phyloP scores from a whole-genome alignment of 1,140 invertebrate species.

The Rhyacophila brunnea region DNA sequence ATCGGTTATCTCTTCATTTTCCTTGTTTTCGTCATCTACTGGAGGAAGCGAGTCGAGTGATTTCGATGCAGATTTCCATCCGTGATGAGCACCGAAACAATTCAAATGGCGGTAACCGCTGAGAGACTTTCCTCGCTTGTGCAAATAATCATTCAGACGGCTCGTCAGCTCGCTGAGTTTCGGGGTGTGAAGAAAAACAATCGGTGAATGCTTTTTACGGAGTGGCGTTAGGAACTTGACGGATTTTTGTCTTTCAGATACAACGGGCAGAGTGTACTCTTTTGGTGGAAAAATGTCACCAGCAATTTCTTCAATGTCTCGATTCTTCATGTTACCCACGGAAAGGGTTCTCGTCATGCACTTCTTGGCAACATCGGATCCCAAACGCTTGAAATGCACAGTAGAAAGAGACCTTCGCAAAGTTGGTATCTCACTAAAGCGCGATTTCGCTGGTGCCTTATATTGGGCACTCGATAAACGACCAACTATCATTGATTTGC shows the following conservation, averaged over 20 bases:
- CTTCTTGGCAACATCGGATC: constrained; percentile 42
- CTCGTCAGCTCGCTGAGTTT: constrained; percentile 45
- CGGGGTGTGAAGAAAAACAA: constrained; percentile 39
- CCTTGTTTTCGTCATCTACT: constrained; percentile 55
- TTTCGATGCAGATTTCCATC: constrained; percentile 21
- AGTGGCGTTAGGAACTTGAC: constrained; percentile 47
- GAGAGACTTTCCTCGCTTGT: constrained; percentile 50
- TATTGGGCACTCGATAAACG: background rate
- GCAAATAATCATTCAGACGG: constrained; percentile 52
- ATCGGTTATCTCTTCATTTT: constrained; percentile 52
- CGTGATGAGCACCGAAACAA: constrained; percentile 48
- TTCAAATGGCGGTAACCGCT: constrained; percentile 55
- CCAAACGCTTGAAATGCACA: constrained; percentile 49
- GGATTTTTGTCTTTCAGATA: constrained; percentile 46
- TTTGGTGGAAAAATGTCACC: constrained; percentile 33
- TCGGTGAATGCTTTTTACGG: constrained; percentile 38
- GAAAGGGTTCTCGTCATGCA: constrained; percentile 50
- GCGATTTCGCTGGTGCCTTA: background rate
- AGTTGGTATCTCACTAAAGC: constrained; percentile 5
- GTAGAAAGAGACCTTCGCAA: constrained; percentile 46
- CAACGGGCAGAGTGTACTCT: constrained; percentile 39
- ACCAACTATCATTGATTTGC: background rate
- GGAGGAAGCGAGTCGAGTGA: constrained; percentile 25
- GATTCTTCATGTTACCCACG: constrained; percentile 45
- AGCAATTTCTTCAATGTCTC: constrained; percentile 45